These are phyloP conservation scores for Ylistrum balloti DNA, from an alignment of 1,140 invertebrate species.

Conservation along the genomic window DNA sequence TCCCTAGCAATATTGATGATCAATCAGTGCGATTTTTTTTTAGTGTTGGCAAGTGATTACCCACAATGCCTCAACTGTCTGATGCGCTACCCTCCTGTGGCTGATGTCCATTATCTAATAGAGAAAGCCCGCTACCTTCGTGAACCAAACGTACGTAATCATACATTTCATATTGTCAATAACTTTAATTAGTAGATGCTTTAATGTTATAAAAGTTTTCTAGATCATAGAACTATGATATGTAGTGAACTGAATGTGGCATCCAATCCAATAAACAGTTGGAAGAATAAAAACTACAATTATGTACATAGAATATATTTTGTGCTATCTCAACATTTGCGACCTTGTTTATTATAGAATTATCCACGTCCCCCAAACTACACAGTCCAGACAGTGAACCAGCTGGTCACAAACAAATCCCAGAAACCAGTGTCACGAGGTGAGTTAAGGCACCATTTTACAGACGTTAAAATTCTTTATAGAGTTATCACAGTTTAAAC, in stretches of 20 bases:
- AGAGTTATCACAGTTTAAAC: too few relatives aligned
- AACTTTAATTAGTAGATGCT: too few relatives aligned
- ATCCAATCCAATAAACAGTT: too few relatives aligned
- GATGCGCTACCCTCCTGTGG: slow-evolving; percentile 87
- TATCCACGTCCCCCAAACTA: slow-evolving; percentile 75
- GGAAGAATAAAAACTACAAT: too few relatives aligned
- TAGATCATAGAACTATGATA: too few relatives aligned
- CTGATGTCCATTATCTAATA: slow-evolving; percentile 87
- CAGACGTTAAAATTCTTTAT: too few relatives aligned
- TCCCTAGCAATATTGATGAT: too few relatives aligned
- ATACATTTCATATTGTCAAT: background rate
- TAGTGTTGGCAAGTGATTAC: slow-evolving; percentile 87
- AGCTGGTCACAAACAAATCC: slow-evolving; percentile 21
- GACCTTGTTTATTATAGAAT: slow-evolving; percentile 69
- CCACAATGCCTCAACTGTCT: slow-evolving; percentile 86
- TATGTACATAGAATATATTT: too few relatives aligned
- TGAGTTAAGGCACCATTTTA: background rate
- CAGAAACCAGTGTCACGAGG: slow-evolving; percentile 41
- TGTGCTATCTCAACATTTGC: too few relatives aligned
- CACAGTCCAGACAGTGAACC: slow-evolving; percentile 70
- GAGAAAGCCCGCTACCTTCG: slow-evolving; percentile 86
- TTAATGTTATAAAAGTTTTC: too few relatives aligned
- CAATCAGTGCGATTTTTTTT: slow-evolving; percentile 66
- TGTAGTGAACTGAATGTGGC: too few relatives aligned
- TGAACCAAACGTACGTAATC: slow-evolving; percentile 83